Evolutionary conservation across 1,140 invertebrate species (phyloP).

Genomic region (Chlorops oryzae): DNA sequence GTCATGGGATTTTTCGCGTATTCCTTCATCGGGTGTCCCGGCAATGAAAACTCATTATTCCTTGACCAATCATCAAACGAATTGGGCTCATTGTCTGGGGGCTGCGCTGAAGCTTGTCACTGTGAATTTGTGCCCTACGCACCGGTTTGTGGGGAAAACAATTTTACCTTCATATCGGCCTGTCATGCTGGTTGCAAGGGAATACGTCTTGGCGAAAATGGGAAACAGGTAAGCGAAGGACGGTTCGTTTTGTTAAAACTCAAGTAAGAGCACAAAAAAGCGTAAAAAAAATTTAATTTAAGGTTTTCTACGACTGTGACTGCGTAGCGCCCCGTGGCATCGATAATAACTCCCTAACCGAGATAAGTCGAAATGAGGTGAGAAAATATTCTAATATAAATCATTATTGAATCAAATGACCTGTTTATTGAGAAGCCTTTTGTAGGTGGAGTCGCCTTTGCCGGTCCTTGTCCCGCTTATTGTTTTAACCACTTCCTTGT

Average conservation of each 20-base stretch:
- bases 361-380: neutral
- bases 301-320: too few species aligned
- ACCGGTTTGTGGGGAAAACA: slow-evolving; percentile 58
- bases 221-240: slow-evolving; percentile 32
- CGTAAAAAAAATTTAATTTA: neutral
- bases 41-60: slow-evolving; percentile 26
- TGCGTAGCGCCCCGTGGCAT: neutral
- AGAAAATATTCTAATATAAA: neutral
- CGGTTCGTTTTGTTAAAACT: slow-evolving; percentile 11
- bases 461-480: slow-evolving; percentile 60
- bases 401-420: neutral
- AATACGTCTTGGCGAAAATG: slow-evolving; percentile 26
- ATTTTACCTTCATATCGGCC: slow-evolving; percentile 60
- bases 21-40: slow-evolving; percentile 62
- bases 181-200: slow-evolving; percentile 63
- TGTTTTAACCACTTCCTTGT: slow-evolving; percentile 59
- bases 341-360: neutral
- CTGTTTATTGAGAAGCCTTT: neutral
- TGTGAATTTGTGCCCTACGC: slow-evolving; percentile 63
- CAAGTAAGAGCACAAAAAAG: neutral
- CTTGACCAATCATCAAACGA: neutral
- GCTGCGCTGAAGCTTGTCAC: slow-evolving; percentile 57
- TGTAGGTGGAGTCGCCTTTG: slow-evolving; percentile 45
- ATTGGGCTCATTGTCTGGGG: too few species aligned
- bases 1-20: slow-evolving; percentile 59